Evolutionary conservation across 1,140 invertebrate genomes (phyloP).

Genomic region (Belonocnema kinseyi): DNA sequence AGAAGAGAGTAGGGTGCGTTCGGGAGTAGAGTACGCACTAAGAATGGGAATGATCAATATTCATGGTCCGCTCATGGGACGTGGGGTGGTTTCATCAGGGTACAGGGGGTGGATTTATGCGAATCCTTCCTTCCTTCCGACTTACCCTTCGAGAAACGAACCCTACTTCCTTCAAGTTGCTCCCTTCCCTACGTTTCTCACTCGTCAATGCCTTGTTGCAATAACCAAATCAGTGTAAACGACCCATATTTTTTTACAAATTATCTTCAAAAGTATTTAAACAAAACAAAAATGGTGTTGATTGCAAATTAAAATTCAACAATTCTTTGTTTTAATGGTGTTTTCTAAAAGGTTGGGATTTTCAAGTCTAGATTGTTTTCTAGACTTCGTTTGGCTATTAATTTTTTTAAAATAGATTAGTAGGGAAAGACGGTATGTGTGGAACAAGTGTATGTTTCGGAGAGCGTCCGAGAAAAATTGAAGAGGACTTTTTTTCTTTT

Average conservation of each 20-base stretch:
- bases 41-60: conserved; percentile 73
- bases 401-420: no score
- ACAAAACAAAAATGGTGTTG: no score
- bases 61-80: conserved; percentile 69
- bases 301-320: no score
- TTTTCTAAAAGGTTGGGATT: no score
- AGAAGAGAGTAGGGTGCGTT: conserved; percentile 42
- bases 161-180: conserved; percentile 54
- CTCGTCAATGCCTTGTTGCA: conserved; percentile 44
- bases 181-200: conserved; percentile 34
- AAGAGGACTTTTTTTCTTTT: no score
- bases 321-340: no score
- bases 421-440: no score
- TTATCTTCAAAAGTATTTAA: neutral
- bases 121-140: conserved; percentile 73
- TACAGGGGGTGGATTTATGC: conserved; percentile 70
- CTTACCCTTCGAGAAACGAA: conserved; percentile 51
- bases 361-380: no score
- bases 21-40: conserved; percentile 33
- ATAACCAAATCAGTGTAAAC: conserved; percentile 47
- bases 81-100: conserved; percentile 56
- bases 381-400: no score
- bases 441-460: no score
- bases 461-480: no score
- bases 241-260: conserved; percentile 33